phyloP scores from a whole-genome alignment of 2,888 invertebrate genomes.

The Leptopilina drosophilae region DNA sequence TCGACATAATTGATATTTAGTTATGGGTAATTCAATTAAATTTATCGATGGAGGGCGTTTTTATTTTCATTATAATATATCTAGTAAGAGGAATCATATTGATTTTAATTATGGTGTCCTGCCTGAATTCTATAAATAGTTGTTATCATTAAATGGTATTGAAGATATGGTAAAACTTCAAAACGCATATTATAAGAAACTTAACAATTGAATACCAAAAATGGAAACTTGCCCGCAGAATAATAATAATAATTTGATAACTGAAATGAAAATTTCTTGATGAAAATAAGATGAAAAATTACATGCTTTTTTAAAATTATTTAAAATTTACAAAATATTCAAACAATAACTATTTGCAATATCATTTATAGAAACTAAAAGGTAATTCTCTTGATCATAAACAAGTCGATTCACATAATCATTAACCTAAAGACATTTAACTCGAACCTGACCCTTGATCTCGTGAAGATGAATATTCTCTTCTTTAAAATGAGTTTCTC shows the following conservation, averaged over 20 bases:
- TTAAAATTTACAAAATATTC: background rate
- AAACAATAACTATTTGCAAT: background rate
- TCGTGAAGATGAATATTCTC: slow-evolving; percentile 9
- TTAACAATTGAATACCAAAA: no score
- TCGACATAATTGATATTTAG: slow-evolving; percentile 4
- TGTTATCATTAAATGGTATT: background rate
- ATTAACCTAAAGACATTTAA: slow-evolving; percentile 24
- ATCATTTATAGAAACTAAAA: background rate
- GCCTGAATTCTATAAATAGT: background rate
- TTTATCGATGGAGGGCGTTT: no score
- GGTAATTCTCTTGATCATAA: background rate
- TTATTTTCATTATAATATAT: no score
- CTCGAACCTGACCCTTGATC: slow-evolving; percentile 3
- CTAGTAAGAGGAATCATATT: no score
- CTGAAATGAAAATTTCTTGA: no score
- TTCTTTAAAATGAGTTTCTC: background rate
- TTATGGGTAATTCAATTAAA: no score
- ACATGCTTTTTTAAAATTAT: background rate
- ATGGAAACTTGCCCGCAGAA: no score
- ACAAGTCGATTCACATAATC: background rate
- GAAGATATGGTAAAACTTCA: no score
- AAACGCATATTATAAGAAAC: no score
- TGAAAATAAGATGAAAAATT: no score
- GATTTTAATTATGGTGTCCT: no score
- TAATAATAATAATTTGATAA: no score